Evolutionary conservation across 2,888 invertebrate species (phyloP).

Genomic region (Drosophila nr. fundita): DNA sequence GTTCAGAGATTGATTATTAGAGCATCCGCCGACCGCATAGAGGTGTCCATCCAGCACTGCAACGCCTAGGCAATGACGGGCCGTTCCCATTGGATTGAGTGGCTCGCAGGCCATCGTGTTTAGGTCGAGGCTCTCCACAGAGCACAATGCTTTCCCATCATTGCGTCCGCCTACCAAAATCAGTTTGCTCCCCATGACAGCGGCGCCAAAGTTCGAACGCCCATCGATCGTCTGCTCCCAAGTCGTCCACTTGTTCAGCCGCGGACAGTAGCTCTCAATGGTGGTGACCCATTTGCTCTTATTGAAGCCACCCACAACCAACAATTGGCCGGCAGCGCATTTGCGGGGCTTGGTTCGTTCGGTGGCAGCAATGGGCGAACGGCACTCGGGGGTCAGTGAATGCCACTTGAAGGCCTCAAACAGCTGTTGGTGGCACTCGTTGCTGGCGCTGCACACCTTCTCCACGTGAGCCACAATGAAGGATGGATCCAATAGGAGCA

Average conservation of each 20-base stretch:
- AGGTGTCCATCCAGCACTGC: conserved; percentile 92
- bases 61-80: conserved; percentile 92
- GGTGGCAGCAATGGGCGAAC: conserved; percentile 89
- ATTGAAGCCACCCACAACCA: conserved; percentile 97
- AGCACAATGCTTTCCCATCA: conserved; percentile 66
- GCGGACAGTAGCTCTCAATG: conserved; percentile 91
- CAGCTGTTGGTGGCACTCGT: conserved; percentile 92
- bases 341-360: conserved; percentile 94
- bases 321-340: conserved; percentile 87
- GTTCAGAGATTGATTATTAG: conserved; percentile 92
- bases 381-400: conserved; percentile 91
- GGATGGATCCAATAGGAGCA: conserved; percentile 94
- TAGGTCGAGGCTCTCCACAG: conserved; percentile 95
- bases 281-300: conserved; percentile 91
- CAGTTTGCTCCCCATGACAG: conserved; percentile 92
- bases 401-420: conserved; percentile 98
- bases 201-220: conserved; percentile 95
- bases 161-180: conserved; percentile 95
- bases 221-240: conserved; percentile 85
- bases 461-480: conserved; percentile 96
- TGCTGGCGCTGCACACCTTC: conserved; percentile 87
- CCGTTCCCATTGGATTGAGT: conserved; percentile 95
- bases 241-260: conserved; percentile 84
- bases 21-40: conserved; percentile 96
- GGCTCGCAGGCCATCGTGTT: conserved; percentile 92